Evolutionary conservation across 1,140 invertebrate species (phyloP).

Genomic region (Chironomus tepperi): DNA sequence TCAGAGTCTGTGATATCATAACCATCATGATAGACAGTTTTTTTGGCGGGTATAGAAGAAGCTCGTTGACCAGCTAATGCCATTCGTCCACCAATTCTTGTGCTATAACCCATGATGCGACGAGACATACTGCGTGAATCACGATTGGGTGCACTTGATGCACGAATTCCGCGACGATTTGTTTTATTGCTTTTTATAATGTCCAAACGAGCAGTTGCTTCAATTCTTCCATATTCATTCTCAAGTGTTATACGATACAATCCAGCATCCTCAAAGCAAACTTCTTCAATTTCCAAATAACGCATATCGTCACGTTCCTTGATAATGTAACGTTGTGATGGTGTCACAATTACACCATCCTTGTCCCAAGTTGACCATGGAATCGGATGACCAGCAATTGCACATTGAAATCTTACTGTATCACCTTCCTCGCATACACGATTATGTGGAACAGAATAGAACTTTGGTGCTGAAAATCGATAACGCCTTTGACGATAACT

Average conservation of each 20-base stretch:
- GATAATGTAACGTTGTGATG: slow-evolving; percentile 54
- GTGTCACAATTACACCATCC: slow-evolving; percentile 55
- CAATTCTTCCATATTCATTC: slow-evolving; percentile 71
- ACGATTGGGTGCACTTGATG: slow-evolving; percentile 37
- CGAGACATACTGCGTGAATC: slow-evolving; percentile 37
- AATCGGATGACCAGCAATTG: slow-evolving; percentile 62
- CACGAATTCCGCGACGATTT: slow-evolving; percentile 40
- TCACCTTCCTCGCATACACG: slow-evolving; percentile 74
- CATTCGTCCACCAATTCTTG: slow-evolving; percentile 42
- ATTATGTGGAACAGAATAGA: slow-evolving; percentile 81
- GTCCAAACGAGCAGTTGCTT: slow-evolving; percentile 69
- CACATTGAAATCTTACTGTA: slow-evolving; percentile 67
- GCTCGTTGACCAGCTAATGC: slow-evolving; percentile 48
- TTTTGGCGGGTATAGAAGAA: slow-evolving; percentile 47
- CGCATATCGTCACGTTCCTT: slow-evolving; percentile 66
- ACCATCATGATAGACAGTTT: slow-evolving; percentile 52
- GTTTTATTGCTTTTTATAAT: slow-evolving; percentile 53
- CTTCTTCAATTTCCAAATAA: slow-evolving; percentile 67
- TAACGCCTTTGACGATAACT: slow-evolving; percentile 32
- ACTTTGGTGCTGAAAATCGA: slow-evolving; percentile 57
- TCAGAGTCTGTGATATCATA: slow-evolving; percentile 35
- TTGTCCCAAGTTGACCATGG: slow-evolving; percentile 77
- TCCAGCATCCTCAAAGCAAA: slow-evolving; percentile 68
- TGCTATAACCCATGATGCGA: slow-evolving; percentile 37
- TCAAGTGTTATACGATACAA: slow-evolving; percentile 70